phyloP scores from a whole-genome alignment of 2,888 invertebrate species.

The Chymomyza procnemis region DNA sequence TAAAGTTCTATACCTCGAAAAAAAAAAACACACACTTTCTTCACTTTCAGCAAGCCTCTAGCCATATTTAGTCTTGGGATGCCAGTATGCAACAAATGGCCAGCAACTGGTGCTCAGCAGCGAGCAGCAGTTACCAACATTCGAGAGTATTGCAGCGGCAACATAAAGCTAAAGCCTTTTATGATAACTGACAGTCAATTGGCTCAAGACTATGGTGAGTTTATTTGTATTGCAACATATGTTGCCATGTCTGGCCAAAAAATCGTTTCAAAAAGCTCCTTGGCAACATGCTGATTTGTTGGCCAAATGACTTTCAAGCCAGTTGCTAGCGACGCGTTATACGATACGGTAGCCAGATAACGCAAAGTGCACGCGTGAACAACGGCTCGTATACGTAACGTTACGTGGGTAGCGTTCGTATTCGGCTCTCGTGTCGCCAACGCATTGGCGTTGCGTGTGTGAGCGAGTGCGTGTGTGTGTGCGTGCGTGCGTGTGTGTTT shows the following conservation, averaged over 20 bases:
- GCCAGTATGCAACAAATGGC: too few species aligned
- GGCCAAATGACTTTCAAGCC: background rate
- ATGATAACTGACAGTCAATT: too few species aligned
- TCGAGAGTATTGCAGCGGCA: background rate
- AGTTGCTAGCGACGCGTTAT: constrained; percentile 46
- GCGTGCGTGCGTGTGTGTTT: background rate
- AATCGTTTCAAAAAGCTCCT: background rate
- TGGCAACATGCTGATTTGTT: background rate
- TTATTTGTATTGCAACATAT: background rate
- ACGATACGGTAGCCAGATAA: constrained; percentile 40
- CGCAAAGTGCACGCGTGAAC: background rate
- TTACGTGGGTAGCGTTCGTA: constrained; percentile 1
- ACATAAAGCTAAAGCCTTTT: too few species aligned
- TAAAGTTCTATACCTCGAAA: too few species aligned
- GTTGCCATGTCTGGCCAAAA: background rate
- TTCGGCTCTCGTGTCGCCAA: background rate
- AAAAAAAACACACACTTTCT: too few species aligned
- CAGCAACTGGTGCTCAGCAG: too few species aligned
- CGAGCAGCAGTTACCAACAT: too few species aligned
- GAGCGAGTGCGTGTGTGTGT: background rate
- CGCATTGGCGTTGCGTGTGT: background rate
- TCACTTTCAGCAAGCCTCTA: too few species aligned
- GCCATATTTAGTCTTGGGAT: too few species aligned
- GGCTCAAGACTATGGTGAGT: background rate
- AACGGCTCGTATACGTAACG: background rate